Conservation (phyloP, 2,797 vertebrate species). For the Acropternis orthonyx region DNA sequence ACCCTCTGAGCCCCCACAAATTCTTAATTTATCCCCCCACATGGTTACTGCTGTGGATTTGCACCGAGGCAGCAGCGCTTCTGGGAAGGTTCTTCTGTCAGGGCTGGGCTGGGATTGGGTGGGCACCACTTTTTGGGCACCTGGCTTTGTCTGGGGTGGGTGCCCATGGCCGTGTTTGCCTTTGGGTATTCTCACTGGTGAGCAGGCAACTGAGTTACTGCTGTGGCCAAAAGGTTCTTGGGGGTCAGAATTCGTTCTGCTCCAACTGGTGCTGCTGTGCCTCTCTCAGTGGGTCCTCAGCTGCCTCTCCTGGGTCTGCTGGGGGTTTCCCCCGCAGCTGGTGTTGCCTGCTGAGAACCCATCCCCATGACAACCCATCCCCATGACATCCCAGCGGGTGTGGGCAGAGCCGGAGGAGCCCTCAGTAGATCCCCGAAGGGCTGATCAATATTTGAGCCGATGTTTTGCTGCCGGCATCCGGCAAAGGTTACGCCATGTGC, state of each 20-base stretch:
- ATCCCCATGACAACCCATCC: rapidly evolving
- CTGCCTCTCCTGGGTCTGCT: rapidly evolving
- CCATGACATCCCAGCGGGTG: rapidly evolving
- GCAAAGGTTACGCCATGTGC: neutral
- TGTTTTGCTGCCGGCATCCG: neutral
- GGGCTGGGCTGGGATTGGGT: neutral
- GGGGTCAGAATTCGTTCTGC: rapidly evolving
- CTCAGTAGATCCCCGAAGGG: rapidly evolving
- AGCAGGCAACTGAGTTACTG: rapidly evolving
- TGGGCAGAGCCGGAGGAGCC: rapidly evolving
- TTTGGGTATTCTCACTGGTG: rapidly evolving
- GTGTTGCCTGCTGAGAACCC: rapidly evolving
- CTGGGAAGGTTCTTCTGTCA: neutral
- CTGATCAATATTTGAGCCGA: rapidly evolving
- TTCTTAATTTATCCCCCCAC: neutral
- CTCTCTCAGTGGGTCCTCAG: rapidly evolving
- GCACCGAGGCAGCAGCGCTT: rapidly evolving
- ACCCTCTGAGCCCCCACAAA: neutral
- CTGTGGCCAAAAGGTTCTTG: rapidly evolving
- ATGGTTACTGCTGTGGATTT: neutral
- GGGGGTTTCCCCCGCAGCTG: neutral
- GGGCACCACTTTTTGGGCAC: rapidly evolving
- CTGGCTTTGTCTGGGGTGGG: rapidly evolving
- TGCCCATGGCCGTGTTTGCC: rapidly evolving
- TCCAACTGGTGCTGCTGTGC: neutral